These are phyloP conservation scores for Pithys albifrons DNA, from an alignment of 2,113 vertebrate species.

Conservation along the genomic window DNA sequence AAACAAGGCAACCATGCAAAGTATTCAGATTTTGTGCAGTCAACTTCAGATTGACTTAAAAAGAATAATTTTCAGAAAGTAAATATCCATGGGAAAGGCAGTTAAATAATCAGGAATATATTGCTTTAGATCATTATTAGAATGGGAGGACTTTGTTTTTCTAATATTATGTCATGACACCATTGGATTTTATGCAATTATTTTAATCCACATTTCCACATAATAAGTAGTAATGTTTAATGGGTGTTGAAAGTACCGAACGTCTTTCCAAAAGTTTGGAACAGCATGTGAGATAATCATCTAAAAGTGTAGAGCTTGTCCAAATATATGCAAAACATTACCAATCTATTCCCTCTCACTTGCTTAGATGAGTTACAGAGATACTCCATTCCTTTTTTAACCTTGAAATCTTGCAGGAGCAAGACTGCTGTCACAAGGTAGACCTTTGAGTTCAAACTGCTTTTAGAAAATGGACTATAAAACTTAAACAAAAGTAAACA, in stretches of 20 bases:
- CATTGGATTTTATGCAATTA: not conserved
- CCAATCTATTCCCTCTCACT: not conserved
- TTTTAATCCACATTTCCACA: not conserved
- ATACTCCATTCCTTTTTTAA: not conserved
- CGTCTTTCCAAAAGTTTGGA: not conserved
- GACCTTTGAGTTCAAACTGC: not conserved
- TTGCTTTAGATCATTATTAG: not conserved
- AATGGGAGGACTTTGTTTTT: not conserved
- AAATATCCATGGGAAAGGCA: not conserved
- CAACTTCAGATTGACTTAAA: not conserved
- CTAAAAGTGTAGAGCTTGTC: not conserved
- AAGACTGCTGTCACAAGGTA: not conserved
- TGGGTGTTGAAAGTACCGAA: not conserved
- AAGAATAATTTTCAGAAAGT: not conserved
- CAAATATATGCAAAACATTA: not conserved
- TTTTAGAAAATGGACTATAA: not conserved
- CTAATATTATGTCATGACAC: not conserved
- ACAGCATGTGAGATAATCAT: not conserved
- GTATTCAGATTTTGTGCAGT: not conserved
- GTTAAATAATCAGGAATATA: not conserved
- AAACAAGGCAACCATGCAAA: not conserved
- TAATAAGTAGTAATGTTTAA: not conserved
- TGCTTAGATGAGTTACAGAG: not conserved
- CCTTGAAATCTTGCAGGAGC: not conserved
- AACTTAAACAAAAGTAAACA: not conserved